Conservation (phyloP, 2,888 invertebrate species). For the Drosophila nigricruria region DNA sequence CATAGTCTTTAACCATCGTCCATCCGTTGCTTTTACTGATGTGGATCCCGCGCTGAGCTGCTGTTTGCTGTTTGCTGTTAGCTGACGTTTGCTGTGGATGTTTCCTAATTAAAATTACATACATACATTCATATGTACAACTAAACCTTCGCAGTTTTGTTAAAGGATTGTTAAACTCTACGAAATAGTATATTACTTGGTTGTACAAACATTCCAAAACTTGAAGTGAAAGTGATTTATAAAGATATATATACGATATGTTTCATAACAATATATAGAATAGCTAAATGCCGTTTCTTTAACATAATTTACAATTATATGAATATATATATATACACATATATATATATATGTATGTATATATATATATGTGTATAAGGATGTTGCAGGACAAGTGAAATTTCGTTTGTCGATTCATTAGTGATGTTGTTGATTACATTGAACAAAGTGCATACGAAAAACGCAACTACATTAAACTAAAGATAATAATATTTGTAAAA, state of each 20-base stretch:
- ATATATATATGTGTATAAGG: constrained; percentile 15
- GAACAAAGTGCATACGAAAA: constrained; percentile 59
- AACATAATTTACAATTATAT: constrained; percentile 53
- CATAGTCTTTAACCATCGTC: constrained; percentile 2
- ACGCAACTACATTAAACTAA: constrained; percentile 75
- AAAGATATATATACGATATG: constrained; percentile 43
- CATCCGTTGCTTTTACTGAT: neutral
- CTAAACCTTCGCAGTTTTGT: constrained; percentile 82
- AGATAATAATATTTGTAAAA: constrained; percentile 35
- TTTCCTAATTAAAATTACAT: constrained; percentile 5
- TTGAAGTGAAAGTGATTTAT: constrained; percentile 57
- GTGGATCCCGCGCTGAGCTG: constrained; percentile 54
- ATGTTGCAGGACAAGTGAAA: constrained; percentile 45
- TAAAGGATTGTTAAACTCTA: constrained; percentile 58
- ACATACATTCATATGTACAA: constrained; percentile 47
- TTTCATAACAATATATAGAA: constrained; percentile 25
- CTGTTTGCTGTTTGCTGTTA: constrained; percentile 44
- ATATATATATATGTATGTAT: constrained; percentile 8
- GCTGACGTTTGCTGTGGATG: constrained; percentile 21
- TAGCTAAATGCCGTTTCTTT: constrained; percentile 31
- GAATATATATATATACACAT: neutral
- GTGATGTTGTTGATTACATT: constrained; percentile 40
- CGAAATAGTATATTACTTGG: constrained; percentile 51
- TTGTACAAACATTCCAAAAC: constrained; percentile 78
- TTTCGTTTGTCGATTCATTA: constrained; percentile 31